phyloP scores from a whole-genome alignment of 2,888 invertebrate genomes.

The Sisyra nigra region DNA sequence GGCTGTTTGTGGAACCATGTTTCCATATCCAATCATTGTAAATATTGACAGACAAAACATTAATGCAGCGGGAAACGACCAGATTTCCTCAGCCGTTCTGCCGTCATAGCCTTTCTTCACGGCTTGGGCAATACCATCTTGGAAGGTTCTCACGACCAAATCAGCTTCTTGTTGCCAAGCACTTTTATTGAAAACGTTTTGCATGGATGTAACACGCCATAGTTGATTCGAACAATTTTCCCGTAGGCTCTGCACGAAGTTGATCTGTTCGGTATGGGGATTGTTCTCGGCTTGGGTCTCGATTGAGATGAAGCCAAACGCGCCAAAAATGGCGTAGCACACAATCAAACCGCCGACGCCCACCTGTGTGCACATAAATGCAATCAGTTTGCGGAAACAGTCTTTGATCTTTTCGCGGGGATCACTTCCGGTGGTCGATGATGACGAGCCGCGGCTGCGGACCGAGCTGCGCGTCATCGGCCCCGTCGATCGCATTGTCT shows the following conservation, averaged over 20 bases:
- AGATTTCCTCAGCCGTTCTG: conserved; percentile 47
- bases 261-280: conserved; percentile 31
- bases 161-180: conserved; percentile 45
- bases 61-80: conserved; percentile 76
- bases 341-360: conserved; percentile 80
- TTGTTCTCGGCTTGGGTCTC: conserved; percentile 38
- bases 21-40: conserved; percentile 86
- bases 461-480: conserved; percentile 36
- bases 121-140: conserved; percentile 45
- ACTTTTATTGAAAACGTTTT: conserved; percentile 52
- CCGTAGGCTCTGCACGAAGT: conserved; percentile 34
- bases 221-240: conserved; percentile 42
- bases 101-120: conserved; percentile 55
- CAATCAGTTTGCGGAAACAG: conserved; percentile 70
- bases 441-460: conserved; percentile 40
- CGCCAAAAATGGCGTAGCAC: conserved; percentile 73
- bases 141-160: conserved; percentile 44
- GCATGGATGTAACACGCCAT: conserved; percentile 49
- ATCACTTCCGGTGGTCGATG: conserved; percentile 47
- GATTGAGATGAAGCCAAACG: conserved; percentile 63
- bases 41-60: conserved; percentile 82
- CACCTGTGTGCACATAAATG: conserved; percentile 86
- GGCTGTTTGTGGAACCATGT: conserved; percentile 64
- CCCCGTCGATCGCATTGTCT: conserved; percentile 3
- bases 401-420: conserved; percentile 65